Evolutionary conservation across 2,113 vertebrate genomes (phyloP), one percentile per base, ranked within the genome.

Genomic region (Agapornis roseicollis): DNA sequence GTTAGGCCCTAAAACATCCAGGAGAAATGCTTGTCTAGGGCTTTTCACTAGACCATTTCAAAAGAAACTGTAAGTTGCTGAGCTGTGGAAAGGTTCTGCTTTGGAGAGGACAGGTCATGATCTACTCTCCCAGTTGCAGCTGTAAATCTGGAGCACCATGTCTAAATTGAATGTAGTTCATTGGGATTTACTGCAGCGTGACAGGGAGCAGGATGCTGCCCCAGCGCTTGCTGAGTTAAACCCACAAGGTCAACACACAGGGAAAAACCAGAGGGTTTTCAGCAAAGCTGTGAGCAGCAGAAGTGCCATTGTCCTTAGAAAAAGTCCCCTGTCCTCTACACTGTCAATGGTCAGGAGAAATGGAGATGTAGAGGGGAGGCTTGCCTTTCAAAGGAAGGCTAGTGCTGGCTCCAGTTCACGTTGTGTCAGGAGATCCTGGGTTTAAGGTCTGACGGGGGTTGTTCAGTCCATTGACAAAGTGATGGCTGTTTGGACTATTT

Each of bases 31-130:
- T 83, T 61, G 89, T 82, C 81, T 76, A 49, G 72, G 81, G 52
- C 78, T 89, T 76, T 87, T 35, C 92, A 86, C 35, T 33, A 64
- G 89, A 89, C 39, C 89, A 41, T 86, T 82, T 61, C 61, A 46
- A 61, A 86, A 78, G 72, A 76, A 94, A n/a, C 41, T 0, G 11
- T 27, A 44, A 76, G 72, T 35, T 83, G 80, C 91, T 89, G 91
- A 91, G 91, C 85, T 86, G 85, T 69, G 89, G 81, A 61, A 70
- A 89, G 85, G 50, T 23, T 0, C 49, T 79, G 91, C 60, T 81
- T 42, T 47, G 39, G 69, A 79, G 52, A 60, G 91, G 77, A 86
- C 66, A 49, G 68, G 55, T 60, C 12, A 0, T 71, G 81, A 83
- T 66, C 61, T 39, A 27, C 77, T 41, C 55, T 79, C 29, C 23